These are phyloP conservation scores for Lepidostoma basale DNA, from an alignment of 1,140 invertebrate species.

Conservation along the genomic window DNA sequence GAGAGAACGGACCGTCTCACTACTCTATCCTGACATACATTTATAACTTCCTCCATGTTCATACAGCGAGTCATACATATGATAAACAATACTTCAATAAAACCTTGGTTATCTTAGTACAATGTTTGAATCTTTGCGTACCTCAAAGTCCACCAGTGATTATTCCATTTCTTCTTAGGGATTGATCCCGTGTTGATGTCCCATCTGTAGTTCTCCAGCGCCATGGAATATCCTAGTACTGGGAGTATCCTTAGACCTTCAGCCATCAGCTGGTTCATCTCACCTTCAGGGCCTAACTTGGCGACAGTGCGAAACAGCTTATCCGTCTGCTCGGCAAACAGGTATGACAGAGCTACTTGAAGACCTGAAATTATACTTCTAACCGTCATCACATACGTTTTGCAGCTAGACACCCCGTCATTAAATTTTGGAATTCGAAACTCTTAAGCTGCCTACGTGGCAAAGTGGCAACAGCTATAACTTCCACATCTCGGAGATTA, in stretches of 20 bases:
- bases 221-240: conserved; percentile 64
- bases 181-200: conserved; percentile 64
- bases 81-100: no score
- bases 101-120: no score
- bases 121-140: conserved; percentile 46
- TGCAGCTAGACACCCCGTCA: not conserved
- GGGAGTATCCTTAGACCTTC: conserved; percentile 70
- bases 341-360: conserved; percentile 74
- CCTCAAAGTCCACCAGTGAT: conserved; percentile 69
- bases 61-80: no score
- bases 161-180: conserved; percentile 60
- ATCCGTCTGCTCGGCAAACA: conserved; percentile 67
- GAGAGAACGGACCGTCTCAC: no score
- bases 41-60: no score
- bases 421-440: no score
- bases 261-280: conserved; percentile 67
- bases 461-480: no score
- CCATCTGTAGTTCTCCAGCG: conserved; percentile 65
- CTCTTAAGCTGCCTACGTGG: no score
- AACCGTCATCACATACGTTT: no score
- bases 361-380: conserved; percentile 61
- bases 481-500: no score
- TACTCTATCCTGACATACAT: no score
- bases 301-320: conserved; percentile 51
- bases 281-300: conserved; percentile 52